phyloP scores from a whole-genome alignment of 2,113 vertebrate genomes.

The Australoheros scitulus region DNA sequence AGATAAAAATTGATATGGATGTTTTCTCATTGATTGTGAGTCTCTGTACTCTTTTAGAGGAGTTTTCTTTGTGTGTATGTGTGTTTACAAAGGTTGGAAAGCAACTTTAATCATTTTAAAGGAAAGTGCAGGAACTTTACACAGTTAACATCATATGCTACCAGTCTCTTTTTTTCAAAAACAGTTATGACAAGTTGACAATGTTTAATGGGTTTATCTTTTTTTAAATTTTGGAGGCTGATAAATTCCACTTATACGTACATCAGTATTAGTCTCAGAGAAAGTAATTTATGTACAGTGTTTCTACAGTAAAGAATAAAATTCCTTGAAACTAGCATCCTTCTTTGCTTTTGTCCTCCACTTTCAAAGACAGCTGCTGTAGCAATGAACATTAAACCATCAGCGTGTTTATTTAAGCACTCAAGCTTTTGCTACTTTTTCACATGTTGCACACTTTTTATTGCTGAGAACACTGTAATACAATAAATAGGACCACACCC shows the following conservation, averaged over 20 bases:
- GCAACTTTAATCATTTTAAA: constrained; percentile 66
- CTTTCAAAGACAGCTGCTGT: not conserved
- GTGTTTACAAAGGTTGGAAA: constrained; percentile 59
- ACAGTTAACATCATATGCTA: constrained; percentile 83
- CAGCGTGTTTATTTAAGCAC: too few species aligned
- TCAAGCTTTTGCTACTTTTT: not conserved
- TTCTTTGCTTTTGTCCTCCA: not conserved
- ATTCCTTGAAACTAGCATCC: constrained; percentile 78
- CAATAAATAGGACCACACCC: not conserved
- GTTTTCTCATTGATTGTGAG: constrained; percentile 84
- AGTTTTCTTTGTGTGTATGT: constrained; percentile 61
- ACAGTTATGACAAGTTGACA: constrained; percentile 90
- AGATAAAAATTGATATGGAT: constrained; percentile 76
- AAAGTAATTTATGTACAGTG: constrained; percentile 99
- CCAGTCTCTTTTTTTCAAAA: constrained; percentile 81
- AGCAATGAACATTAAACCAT: too few species aligned
- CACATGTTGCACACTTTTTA: not conserved
- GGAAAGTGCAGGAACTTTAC: constrained; percentile 61
- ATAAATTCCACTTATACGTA: constrained; percentile 96
- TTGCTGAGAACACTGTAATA: not conserved
- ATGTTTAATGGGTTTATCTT: constrained; percentile 87
- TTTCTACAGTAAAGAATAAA: constrained; percentile 98
- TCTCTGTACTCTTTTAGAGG: constrained; percentile 64
- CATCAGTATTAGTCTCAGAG: constrained; percentile 99
- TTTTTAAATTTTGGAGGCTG: constrained; percentile 81